phyloP scores from a whole-genome alignment of 2,888 invertebrate genomes.

The Archaeoteleia sp. region DNA sequence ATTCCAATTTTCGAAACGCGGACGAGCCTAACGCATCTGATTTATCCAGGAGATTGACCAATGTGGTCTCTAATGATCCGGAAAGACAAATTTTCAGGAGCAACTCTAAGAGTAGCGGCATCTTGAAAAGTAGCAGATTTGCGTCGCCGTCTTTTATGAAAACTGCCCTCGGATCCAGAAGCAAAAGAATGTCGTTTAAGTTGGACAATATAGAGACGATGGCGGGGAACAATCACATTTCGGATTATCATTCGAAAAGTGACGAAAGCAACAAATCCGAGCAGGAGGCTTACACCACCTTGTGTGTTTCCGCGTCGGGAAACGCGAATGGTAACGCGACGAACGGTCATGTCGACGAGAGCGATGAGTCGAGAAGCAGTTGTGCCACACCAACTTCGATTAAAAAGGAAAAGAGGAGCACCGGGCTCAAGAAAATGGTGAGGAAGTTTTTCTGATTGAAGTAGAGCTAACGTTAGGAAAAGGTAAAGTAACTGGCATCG shows the following conservation, averaged over 20 bases:
- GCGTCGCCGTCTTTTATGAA: conserved; percentile 73
- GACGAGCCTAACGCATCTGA: conserved; percentile 40
- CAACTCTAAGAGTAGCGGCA: conserved; percentile 20
- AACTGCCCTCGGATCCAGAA: conserved; percentile 74
- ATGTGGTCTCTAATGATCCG: not conserved
- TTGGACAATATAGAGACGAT: conserved; percentile 7
- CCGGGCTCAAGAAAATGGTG: conserved; percentile 85
- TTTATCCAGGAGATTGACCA: conserved; percentile 16
- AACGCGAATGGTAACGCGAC: conserved; percentile 58
- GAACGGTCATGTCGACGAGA: conserved; percentile 60
- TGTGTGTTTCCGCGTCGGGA: not conserved
- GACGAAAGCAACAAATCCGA: conserved; percentile 1
- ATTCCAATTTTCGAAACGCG: not conserved
- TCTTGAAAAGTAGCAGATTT: conserved; percentile 60
- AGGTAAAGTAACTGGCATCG: not conserved
- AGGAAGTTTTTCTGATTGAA: conserved; percentile 85
- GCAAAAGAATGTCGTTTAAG: conserved; percentile 64
- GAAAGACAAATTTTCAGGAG: conserved; percentile 3
- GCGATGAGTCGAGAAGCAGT: conserved; percentile 65
- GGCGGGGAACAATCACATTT: conserved; percentile 4
- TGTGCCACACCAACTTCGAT: conserved; percentile 61
- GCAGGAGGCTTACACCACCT: too few relatives aligned
- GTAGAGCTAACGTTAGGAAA: conserved; percentile 46
- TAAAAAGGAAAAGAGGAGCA: conserved; percentile 80
- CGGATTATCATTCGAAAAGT: not conserved